Evolutionary conservation across 2,797 vertebrate genomes (phyloP).

Genomic region (Hipposideros larvatus): DNA sequence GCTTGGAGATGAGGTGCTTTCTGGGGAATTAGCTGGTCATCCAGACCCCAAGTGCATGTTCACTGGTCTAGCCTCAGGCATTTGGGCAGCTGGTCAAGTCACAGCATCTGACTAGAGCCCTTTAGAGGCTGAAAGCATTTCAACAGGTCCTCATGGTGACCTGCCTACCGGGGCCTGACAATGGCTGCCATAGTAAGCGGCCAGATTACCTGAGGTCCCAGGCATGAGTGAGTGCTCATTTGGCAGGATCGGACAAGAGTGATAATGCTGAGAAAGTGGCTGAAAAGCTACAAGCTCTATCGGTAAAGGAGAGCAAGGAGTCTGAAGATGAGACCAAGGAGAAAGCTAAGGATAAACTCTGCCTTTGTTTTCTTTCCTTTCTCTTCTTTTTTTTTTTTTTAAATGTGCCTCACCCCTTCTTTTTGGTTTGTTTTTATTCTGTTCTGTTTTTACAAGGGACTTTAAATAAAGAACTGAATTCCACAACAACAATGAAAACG

Average conservation of each 20-base stretch:
- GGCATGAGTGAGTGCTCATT: background rate
- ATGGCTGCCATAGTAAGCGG: background rate
- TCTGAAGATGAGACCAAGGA: slow-evolving; percentile 87
- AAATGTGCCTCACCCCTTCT: slow-evolving; percentile 52
- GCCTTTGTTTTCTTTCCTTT: slow-evolving; percentile 89
- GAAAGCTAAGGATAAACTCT: slow-evolving; percentile 90
- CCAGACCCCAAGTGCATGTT: too few species aligned
- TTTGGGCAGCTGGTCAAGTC: background rate
- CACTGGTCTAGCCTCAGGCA: background rate
- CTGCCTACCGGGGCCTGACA: background rate
- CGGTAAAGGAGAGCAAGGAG: slow-evolving; percentile 93
- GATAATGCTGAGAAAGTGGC: slow-evolving; percentile 94
- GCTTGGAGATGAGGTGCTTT: slow-evolving; percentile 42
- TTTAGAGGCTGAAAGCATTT: background rate
- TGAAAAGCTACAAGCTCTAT: slow-evolving; percentile 96
- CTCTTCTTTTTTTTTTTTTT: slow-evolving; percentile 84
- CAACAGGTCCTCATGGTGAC: background rate
- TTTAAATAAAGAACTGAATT: slow-evolving; percentile 96
- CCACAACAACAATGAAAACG: slow-evolving; percentile 80
- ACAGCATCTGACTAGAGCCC: background rate
- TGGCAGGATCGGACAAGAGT: slow-evolving; percentile 87
- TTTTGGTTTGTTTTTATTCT: slow-evolving; percentile 89
- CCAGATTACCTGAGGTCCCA: background rate
- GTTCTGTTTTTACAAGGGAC: slow-evolving; percentile 96
- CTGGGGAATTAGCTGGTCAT: background rate